Conservation (phyloP, 2,113 vertebrate genomes). For the Ctenodactylus gundi region DNA sequence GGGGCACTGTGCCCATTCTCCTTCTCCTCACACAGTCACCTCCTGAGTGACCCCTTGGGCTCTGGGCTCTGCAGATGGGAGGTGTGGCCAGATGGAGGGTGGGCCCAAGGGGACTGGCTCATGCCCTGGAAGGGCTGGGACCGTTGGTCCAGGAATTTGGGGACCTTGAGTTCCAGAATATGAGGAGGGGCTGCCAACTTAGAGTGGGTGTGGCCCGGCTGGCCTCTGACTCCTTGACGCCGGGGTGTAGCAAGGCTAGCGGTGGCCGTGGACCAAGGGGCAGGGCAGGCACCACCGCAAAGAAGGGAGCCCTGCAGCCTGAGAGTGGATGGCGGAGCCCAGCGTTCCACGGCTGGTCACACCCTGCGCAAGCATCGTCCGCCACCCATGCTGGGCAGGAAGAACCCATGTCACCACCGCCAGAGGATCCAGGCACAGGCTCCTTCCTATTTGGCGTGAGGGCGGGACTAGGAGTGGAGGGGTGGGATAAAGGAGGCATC, state of each 20-base stretch:
- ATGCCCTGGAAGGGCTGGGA: background rate
- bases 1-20: too few relatives aligned
- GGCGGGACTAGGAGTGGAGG: background rate
- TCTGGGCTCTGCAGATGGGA: background rate
- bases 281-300: background rate
- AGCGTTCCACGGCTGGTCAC: rapidly evolving
- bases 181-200: background rate
- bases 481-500: background rate
- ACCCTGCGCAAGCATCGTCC: too few relatives aligned
- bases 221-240: background rate
- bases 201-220: too few relatives aligned
- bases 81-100: background rate
- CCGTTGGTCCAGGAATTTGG: background rate
- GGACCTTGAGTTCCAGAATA: background rate
- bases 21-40: rapidly evolving
- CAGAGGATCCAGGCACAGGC: background rate
- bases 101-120: background rate
- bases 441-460: background rate
- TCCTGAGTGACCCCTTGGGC: background rate
- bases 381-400: background rate
- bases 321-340: background rate
- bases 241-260: background rate
- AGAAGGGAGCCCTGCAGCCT: background rate
- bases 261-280: background rate
- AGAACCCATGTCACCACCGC: background rate